A percentile compares a stretch with the other conserved stretches of the same genome.
Evolutionary conservation across 2,888 invertebrate species (phyloP).

Genomic region (Acrobasis repandana): DNA sequence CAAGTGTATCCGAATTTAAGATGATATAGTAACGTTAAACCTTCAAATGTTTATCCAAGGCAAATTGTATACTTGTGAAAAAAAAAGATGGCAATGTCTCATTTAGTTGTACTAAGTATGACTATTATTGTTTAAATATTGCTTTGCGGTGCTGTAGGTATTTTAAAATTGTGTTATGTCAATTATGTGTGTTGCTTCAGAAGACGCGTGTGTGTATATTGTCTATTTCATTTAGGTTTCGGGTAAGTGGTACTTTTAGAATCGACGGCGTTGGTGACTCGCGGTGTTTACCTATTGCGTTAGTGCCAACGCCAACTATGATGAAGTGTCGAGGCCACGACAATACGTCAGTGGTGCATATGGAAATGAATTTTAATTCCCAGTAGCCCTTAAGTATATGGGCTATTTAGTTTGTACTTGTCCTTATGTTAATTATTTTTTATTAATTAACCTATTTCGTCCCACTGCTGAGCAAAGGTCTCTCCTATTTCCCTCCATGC

Average conservation of each 20-base stretch:
- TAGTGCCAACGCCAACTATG: too few species aligned
- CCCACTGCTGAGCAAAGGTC: too few species aligned
- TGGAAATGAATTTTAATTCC: too few species aligned
- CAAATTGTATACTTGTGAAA: conserved; percentile 5
- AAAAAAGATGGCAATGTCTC: background rate
- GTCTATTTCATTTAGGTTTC: background rate
- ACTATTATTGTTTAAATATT: background rate
- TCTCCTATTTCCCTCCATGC: too few species aligned
- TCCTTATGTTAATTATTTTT: too few species aligned
- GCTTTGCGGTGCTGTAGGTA: conserved; percentile 33
- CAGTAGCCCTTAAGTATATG: too few species aligned
- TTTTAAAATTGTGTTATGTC: conserved; percentile 32
- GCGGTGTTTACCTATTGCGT: too few species aligned
- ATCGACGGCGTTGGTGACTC: background rate
- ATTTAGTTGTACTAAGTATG: conserved; percentile 9
- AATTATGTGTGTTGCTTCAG: conserved; percentile 25
- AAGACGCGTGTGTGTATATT: background rate
- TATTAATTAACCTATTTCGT: too few species aligned
- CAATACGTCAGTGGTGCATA: too few species aligned
- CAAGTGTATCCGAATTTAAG: conserved; percentile 19
- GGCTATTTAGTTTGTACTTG: too few species aligned
- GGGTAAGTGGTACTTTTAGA: background rate
- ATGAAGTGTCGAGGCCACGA: too few species aligned
- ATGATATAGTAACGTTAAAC: conserved; percentile 19
- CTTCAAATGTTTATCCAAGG: conserved; percentile 20